These are phyloP conservation scores for Clitarchus hookeri DNA, from an alignment of 2,888 invertebrate species.

Conservation along the genomic window DNA sequence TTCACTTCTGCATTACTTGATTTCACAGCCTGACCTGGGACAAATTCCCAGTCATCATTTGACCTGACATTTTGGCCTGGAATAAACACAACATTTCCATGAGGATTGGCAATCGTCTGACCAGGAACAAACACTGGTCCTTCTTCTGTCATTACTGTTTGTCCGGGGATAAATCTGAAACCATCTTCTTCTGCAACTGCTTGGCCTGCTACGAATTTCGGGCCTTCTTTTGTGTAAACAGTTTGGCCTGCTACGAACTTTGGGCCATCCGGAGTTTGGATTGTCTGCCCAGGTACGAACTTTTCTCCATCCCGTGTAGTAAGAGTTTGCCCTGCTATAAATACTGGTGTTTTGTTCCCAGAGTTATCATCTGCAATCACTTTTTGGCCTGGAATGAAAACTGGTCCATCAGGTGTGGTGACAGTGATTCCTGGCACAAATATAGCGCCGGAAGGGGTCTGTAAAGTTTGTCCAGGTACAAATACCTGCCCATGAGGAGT, in stretches of 20 bases:
- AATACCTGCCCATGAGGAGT: constrained; percentile 72
- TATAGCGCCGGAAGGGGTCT: constrained; percentile 67
- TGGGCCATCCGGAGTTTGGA: constrained; percentile 64
- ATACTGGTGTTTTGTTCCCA: constrained; percentile 62
- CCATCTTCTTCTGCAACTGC: constrained; percentile 54
- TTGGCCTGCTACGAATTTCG: constrained; percentile 66
- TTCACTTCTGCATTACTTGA: constrained; percentile 61
- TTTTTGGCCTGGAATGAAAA: constrained; percentile 74
- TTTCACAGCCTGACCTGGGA: constrained; percentile 66
- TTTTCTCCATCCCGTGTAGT: constrained; percentile 58
- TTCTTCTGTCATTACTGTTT: constrained; percentile 57
- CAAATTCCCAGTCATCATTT: constrained; percentile 63
- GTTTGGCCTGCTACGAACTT: constrained; percentile 70
- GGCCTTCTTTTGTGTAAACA: constrained; percentile 55
- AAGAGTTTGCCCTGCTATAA: constrained; percentile 74
- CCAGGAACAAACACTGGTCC: constrained; percentile 66
- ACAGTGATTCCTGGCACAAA: constrained; percentile 77
- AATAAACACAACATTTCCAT: constrained; percentile 62
- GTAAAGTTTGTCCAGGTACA: constrained; percentile 75
- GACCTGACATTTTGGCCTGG: constrained; percentile 66
- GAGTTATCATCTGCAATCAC: constrained; percentile 53
- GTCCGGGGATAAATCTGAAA: constrained; percentile 64
- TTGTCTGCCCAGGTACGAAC: constrained; percentile 67
- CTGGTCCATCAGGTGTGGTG: constrained; percentile 68
- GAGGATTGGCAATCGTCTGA: constrained; percentile 57